These are phyloP conservation scores for Neotoxoptera formosana DNA, from an alignment of 1,140 invertebrate species.

Conservation along the genomic window DNA sequence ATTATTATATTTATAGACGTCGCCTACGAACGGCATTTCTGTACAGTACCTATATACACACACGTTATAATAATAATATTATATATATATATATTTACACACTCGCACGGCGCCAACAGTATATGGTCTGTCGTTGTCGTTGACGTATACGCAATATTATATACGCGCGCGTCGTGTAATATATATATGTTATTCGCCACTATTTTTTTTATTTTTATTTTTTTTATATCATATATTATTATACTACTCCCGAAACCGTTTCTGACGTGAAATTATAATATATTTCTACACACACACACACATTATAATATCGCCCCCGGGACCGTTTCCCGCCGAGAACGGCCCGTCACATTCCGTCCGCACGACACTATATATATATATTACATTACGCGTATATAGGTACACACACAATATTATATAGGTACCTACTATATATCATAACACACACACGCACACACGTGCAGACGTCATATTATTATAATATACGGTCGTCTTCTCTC, in stretches of 20 bases:
- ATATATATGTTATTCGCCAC: not conserved
- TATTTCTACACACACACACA: not conserved
- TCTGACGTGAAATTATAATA: not conserved
- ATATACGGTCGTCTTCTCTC: not conserved
- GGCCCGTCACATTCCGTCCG: conserved; percentile 8
- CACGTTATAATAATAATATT: too few species aligned
- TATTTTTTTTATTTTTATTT: not conserved
- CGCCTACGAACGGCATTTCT: too few species aligned
- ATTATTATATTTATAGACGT: too few species aligned
- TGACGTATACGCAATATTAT: not conserved
- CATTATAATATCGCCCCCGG: not conserved
- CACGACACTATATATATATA: conserved; percentile 9
- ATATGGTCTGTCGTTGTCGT: not conserved
- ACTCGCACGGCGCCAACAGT: not conserved
- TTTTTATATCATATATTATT: too few species aligned
- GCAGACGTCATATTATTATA: not conserved
- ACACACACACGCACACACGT: not conserved
- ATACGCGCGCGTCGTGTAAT: not conserved
- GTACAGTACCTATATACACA: not conserved
- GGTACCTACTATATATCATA: not conserved
- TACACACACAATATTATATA: too few species aligned
- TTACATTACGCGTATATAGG: too few species aligned
- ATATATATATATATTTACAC: too few species aligned
- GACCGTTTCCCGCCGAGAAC: conserved; percentile 2
- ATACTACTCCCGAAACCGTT: not conserved